These are phyloP conservation scores for Drosophila limbata DNA, from an alignment of 2,888 invertebrate genomes.

Conservation along the genomic window DNA sequence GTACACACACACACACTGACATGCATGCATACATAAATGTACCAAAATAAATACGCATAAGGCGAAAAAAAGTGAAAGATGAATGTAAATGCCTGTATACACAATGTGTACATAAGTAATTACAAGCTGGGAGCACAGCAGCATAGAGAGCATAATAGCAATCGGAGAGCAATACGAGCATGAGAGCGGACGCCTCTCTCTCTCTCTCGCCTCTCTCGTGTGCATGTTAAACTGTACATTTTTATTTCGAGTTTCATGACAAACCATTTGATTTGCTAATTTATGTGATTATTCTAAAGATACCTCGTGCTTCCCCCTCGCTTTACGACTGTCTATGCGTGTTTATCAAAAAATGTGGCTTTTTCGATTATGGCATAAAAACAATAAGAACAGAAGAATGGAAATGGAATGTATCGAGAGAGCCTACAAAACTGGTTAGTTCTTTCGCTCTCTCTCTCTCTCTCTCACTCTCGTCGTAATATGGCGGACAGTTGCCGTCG, in stretches of 20 bases:
- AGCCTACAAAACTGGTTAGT: slow-evolving; percentile 50
- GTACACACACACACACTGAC: slow-evolving; percentile 33
- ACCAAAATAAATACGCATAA: slow-evolving; percentile 78
- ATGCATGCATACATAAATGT: slow-evolving; percentile 31
- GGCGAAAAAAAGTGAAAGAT: slow-evolving; percentile 74
- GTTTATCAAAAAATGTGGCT: slow-evolving; percentile 46
- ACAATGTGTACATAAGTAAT: slow-evolving; percentile 56
- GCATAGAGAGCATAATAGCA: slow-evolving; percentile 25
- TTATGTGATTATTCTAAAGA: slow-evolving; percentile 55
- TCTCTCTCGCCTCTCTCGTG: slow-evolving; percentile 26
- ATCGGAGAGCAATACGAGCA: slow-evolving; percentile 6
- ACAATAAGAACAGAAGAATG: slow-evolving; percentile 31
- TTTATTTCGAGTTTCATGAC: slow-evolving; percentile 69
- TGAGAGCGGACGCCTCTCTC: slow-evolving; percentile 1
- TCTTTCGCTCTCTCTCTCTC: slow-evolving; percentile 10
- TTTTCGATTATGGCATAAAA: slow-evolving; percentile 42
- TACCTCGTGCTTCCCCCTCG: slow-evolving; percentile 31
- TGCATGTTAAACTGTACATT: slow-evolving; percentile 73
- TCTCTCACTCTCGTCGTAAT: slow-evolving; percentile 40
- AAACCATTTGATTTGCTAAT: slow-evolving; percentile 72
- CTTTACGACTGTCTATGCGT: slow-evolving; percentile 4
- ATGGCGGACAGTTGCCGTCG: slow-evolving; percentile 53
- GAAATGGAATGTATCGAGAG: slow-evolving; percentile 50
- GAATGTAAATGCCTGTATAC: slow-evolving; percentile 69
- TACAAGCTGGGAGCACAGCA: slow-evolving; percentile 40